phyloP scores from a whole-genome alignment of 2,113 vertebrate species.

The Pygoscelis antarcticus region DNA sequence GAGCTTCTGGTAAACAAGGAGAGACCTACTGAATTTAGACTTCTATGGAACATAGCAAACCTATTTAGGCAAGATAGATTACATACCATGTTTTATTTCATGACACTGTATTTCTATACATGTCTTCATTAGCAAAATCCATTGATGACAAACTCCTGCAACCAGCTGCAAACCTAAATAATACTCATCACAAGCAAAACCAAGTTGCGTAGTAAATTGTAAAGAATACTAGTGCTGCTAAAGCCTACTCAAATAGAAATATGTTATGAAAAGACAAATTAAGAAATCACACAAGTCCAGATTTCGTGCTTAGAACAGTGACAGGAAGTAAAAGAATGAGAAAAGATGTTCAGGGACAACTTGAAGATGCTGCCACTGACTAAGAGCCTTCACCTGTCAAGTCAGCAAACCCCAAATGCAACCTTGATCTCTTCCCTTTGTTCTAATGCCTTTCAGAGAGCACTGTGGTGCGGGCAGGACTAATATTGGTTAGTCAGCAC shows the following conservation, averaged over 20 bases:
- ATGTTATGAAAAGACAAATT: neutral
- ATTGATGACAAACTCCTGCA: neutral
- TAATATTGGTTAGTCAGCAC: neutral
- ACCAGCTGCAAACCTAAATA: neutral
- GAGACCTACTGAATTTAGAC: neutral
- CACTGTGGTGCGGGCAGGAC: neutral
- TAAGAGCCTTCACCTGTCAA: neutral
- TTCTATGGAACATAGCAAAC: neutral
- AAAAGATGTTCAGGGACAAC: neutral
- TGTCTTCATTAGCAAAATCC: neutral
- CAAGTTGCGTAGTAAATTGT: neutral
- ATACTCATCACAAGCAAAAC: neutral
- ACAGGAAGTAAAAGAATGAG: neutral
- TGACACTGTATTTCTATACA: neutral
- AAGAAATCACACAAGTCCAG: neutral
- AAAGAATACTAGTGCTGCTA: neutral
- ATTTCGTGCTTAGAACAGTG: rapidly evolving
- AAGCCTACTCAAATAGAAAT: neutral
- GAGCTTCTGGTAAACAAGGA: neutral
- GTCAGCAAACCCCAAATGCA: neutral
- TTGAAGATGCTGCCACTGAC: neutral
- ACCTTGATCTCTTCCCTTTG: neutral
- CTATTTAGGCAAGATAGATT: neutral
- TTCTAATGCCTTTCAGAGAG: neutral
- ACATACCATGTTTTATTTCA: neutral